Conservation (phyloP, 2,888 invertebrate genomes). For the Trichogramma evanescens region DNA sequence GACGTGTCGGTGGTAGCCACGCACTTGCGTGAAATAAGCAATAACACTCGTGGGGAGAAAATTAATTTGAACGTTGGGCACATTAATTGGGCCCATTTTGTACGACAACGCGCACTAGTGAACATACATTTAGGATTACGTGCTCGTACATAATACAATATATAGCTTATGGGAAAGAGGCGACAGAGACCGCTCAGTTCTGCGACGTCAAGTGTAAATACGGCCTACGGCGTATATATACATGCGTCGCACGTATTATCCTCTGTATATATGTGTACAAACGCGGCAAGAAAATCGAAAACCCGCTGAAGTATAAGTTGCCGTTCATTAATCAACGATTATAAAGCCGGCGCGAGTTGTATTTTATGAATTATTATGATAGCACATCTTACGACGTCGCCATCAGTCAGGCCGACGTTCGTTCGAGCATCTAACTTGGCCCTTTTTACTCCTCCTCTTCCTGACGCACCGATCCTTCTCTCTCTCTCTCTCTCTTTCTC, state of each 20-base stretch:
- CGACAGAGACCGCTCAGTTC: not conserved
- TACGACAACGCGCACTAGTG: constrained; percentile 2
- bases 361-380: constrained; percentile 47
- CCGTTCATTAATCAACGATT: constrained; percentile 45
- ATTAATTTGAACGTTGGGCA: too few species aligned
- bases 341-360: constrained; percentile 32
- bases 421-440: constrained; percentile 32
- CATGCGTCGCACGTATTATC: too few species aligned
- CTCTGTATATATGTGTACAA: too few species aligned
- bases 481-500: constrained; percentile 17
- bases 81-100: too few species aligned
- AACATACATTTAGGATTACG: not conserved
- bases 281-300: too few species aligned
- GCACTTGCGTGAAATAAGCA: too few species aligned
- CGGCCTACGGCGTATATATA: too few species aligned
- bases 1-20: too few species aligned
- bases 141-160: constrained; percentile 12
- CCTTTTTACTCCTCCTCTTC: constrained; percentile 4
- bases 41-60: too few species aligned
- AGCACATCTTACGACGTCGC: constrained; percentile 46
- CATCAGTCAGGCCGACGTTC: constrained; percentile 38
- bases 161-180: constrained; percentile 33
- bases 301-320: too few species aligned
- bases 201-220: too few species aligned
- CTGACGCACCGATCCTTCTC: constrained; percentile 4